A percentile compares a stretch with the other conserved stretches of the same genome.
These are phyloP conservation scores for Pteronotus mesoamericanus DNA, from an alignment of 2,797 vertebrate species.

Conservation along the genomic window DNA sequence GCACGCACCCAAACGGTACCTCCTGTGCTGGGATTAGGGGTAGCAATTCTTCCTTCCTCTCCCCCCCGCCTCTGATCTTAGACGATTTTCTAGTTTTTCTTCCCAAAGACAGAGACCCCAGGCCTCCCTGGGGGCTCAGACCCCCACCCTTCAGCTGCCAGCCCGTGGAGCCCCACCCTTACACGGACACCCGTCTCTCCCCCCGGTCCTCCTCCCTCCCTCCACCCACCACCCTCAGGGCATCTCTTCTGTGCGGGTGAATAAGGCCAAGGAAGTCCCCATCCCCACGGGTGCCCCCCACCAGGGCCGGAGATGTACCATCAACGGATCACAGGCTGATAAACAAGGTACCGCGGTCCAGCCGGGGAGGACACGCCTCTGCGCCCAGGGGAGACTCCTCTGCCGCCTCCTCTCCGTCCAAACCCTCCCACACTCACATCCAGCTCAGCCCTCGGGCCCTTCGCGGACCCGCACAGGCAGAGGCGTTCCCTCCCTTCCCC, in stretches of 20 bases:
- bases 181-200: fast-evolving
- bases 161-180: background rate
- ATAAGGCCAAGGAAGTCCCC: background rate
- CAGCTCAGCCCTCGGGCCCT: background rate
- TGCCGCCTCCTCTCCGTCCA: background rate
- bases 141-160: fast-evolving
- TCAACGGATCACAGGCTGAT: background rate
- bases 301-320: background rate
- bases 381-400: fast-evolving
- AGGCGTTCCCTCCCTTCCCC: background rate
- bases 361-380: fast-evolving
- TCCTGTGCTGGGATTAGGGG: fast-evolving
- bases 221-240: background rate
- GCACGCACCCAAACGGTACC: background rate
- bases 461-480: background rate
- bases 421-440: too few species aligned
- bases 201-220: background rate
- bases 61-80: background rate
- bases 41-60: background rate
- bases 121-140: background rate
- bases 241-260: fast-evolving
- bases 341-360: background rate
- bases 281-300: background rate
- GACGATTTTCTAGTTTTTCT: background rate
- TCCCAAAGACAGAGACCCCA: background rate